Conservation (phyloP, 64 coral and sea anemone genomes). For the Montipora foliosa region DNA sequence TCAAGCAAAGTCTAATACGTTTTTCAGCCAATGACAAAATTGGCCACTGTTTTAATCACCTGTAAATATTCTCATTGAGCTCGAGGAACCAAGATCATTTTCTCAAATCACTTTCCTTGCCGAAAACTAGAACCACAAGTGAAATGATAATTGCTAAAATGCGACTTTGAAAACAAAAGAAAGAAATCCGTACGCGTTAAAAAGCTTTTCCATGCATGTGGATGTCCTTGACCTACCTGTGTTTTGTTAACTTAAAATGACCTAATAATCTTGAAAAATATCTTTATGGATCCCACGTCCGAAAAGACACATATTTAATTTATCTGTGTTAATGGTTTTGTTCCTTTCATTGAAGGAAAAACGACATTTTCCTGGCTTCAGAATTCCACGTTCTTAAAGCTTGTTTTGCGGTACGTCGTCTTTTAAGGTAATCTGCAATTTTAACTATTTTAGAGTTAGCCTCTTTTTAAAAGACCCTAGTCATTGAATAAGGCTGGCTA, state of each 20-base stretch:
- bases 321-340: neutral
- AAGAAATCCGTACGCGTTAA: neutral
- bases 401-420: neutral
- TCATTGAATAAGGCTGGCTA: too few species aligned
- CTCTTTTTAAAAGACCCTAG: too few species aligned
- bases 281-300: neutral
- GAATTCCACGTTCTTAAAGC: neutral
- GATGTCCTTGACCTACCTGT: conserved; percentile 39
- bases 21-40: too few species aligned
- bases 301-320: conserved; percentile 5
- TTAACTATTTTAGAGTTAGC: neutral
- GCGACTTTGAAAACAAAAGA: too few species aligned
- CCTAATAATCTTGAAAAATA: neutral
- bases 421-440: neutral
- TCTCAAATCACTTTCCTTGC: too few species aligned
- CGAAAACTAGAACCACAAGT: neutral
- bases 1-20: too few species aligned
- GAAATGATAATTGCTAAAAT: neutral
- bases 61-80: too few species aligned
- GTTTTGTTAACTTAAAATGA: neutral
- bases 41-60: too few species aligned
- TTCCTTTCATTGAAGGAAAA: neutral
- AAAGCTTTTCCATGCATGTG: neutral
- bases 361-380: neutral
- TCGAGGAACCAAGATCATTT: too few species aligned